Evolutionary conservation across 1,140 invertebrate species (phyloP).

Genomic region (Spodoptera frugiperda): DNA sequence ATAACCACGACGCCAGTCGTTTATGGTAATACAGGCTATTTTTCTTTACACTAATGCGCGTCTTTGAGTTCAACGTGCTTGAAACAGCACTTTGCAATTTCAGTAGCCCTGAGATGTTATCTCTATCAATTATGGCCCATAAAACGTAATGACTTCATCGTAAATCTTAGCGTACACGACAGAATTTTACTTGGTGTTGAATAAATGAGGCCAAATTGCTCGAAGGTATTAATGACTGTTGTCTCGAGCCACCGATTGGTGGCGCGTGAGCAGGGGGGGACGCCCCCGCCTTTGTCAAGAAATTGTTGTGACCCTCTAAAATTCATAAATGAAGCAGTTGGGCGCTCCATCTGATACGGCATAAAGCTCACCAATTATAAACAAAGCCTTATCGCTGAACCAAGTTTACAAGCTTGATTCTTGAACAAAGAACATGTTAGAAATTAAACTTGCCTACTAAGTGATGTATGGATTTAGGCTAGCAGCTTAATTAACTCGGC

Average conservation of each 20-base stretch:
- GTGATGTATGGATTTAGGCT: constrained; percentile 37
- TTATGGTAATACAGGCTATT: constrained; percentile 75
- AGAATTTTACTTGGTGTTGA: constrained; percentile 81
- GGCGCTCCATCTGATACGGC: constrained; percentile 33
- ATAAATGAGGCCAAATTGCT: constrained; percentile 81
- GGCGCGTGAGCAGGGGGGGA: constrained; percentile 39
- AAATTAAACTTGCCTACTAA: constrained; percentile 38
- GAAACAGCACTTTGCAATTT: constrained; percentile 80
- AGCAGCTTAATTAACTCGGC: constrained; percentile 45
- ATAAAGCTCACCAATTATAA: constrained; percentile 42
- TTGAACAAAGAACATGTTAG: constrained; percentile 38
- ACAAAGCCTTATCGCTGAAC: constrained; percentile 45
- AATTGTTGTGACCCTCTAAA: constrained; percentile 47
- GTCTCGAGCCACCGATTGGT: constrained; percentile 47
- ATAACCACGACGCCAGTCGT: constrained; percentile 76
- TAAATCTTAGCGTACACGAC: constrained; percentile 83
- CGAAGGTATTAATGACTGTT: constrained; percentile 70
- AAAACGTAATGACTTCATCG: constrained; percentile 85
- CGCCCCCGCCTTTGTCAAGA: constrained; percentile 40
- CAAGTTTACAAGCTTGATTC: constrained; percentile 34
- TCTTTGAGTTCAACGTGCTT: constrained; percentile 76
- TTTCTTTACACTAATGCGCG: constrained; percentile 76
- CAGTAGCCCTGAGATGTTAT: constrained; percentile 77
- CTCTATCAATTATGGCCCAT: constrained; percentile 84
- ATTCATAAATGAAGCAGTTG: constrained; percentile 45